Evolutionary conservation across 2,888 invertebrate genomes (phyloP).

Genomic region (Apomyelois bistriatella): DNA sequence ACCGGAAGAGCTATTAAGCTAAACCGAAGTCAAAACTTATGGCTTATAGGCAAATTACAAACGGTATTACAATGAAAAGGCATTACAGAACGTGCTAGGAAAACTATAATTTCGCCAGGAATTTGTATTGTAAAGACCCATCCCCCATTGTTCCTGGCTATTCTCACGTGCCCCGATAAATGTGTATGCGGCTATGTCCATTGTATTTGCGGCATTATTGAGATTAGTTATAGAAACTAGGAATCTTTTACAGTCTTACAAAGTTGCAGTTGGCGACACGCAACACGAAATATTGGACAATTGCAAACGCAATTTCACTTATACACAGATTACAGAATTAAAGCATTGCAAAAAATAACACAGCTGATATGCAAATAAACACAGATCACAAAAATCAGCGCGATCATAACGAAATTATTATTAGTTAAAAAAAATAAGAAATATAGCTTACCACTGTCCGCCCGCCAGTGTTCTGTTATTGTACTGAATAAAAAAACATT

Average conservation of each 20-base stretch:
- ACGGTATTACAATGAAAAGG: slow-evolving; percentile 42
- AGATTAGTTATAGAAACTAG: slow-evolving; percentile 3
- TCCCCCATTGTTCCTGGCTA: slow-evolving; percentile 46
- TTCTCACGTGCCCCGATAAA: slow-evolving; percentile 14
- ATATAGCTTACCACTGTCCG: no score
- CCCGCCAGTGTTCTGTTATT: no score
- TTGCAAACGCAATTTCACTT: no score
- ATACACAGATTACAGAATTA: no score
- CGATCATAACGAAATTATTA: no score
- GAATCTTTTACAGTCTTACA: not conserved
- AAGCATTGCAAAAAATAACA: no score
- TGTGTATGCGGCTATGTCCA: slow-evolving; percentile 7
- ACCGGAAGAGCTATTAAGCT: slow-evolving; percentile 11
- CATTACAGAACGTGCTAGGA: slow-evolving; percentile 36
- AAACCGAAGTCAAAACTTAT: slow-evolving; percentile 2
- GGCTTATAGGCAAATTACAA: slow-evolving; percentile 38
- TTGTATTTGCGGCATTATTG: not conserved
- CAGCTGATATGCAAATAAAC: no score
- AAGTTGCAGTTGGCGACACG: no score
- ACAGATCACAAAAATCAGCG: no score
- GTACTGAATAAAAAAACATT: no score
- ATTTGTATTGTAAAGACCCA: slow-evolving; percentile 62
- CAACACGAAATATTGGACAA: no score
- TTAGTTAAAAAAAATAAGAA: no score
- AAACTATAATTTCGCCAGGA: slow-evolving; percentile 64